Percentiles rank a stretch among this genome's conserved stretches.
Conservation (phyloP, 30 jellyfish, hydroid and myxozoan species). For the Rhopilema esculentum region DNA sequence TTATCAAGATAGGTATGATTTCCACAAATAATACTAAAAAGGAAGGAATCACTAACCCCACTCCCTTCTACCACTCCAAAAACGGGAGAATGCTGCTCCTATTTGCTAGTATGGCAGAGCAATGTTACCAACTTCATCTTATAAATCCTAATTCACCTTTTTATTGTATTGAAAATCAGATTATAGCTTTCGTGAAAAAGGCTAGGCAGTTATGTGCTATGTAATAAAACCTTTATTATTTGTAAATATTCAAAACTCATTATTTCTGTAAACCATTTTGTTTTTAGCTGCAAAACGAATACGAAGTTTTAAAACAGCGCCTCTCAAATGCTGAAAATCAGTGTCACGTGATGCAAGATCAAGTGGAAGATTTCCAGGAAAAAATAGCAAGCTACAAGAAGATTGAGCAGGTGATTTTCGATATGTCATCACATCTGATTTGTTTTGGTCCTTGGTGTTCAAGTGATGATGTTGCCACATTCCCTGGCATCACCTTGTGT, state of each 20-base stretch:
- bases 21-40: too few relatives aligned
- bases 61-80: too few relatives aligned
- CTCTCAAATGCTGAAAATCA: slow-evolving; percentile 54
- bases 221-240: background rate
- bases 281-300: slow-evolving; percentile 57
- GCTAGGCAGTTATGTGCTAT: too few relatives aligned
- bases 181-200: too few relatives aligned
- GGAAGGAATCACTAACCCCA: too few relatives aligned
- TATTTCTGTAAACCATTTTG: background rate
- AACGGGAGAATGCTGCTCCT: too few relatives aligned
- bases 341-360: slow-evolving; percentile 56
- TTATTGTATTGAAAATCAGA: too few relatives aligned
- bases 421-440: too few relatives aligned
- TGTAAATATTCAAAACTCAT: background rate
- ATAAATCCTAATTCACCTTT: too few relatives aligned
- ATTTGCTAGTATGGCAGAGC: too few relatives aligned
- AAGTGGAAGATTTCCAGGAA: slow-evolving; percentile 45
- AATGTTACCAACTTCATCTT: too few relatives aligned
- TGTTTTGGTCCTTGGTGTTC: background rate
- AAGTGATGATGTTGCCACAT: background rate
- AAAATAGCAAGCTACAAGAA: slow-evolving; percentile 48
- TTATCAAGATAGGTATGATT: too few relatives aligned
- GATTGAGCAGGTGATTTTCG: slow-evolving; percentile 45
- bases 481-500: background rate
- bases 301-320: slow-evolving; percentile 40